A percentile compares a stretch with the other conserved stretches of the same genome.
Evolutionary conservation across 2,888 invertebrate genomes (phyloP).

Genomic region (Strigamia maritima): DNA sequence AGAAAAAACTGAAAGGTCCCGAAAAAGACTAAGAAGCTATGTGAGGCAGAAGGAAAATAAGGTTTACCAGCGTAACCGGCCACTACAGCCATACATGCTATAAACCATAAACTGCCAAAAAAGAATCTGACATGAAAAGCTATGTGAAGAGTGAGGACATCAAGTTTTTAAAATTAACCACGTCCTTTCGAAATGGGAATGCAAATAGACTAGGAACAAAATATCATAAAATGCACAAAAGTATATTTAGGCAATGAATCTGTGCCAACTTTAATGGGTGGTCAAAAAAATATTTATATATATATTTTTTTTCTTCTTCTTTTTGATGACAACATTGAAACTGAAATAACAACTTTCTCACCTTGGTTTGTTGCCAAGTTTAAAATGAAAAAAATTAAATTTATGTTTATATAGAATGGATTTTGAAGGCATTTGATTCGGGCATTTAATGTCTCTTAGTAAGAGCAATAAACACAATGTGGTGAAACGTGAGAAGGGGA

Average conservation of each 20-base stretch:
- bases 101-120: too few relatives aligned
- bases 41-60: too few relatives aligned
- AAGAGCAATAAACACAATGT: neutral
- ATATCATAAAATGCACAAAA: neutral
- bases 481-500: neutral
- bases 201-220: neutral
- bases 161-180: too few relatives aligned
- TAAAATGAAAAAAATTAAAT: neutral
- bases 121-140: too few relatives aligned
- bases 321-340: neutral
- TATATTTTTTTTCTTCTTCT: neutral
- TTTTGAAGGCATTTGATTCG: too few relatives aligned
- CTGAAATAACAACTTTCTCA: neutral
- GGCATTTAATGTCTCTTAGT: neutral
- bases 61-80: too few relatives aligned
- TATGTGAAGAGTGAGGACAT: too few relatives aligned
- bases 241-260: neutral
- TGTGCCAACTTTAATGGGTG: neutral
- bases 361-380: neutral
- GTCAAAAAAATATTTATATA: neutral
- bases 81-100: too few relatives aligned
- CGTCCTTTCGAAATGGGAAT: neutral
- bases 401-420: too few relatives aligned
- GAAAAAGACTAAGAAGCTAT: too few relatives aligned
- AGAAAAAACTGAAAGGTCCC: too few relatives aligned